These are phyloP conservation scores for Epirrita christyi DNA, from an alignment of 2,888 invertebrate genomes.

Conservation along the genomic window DNA sequence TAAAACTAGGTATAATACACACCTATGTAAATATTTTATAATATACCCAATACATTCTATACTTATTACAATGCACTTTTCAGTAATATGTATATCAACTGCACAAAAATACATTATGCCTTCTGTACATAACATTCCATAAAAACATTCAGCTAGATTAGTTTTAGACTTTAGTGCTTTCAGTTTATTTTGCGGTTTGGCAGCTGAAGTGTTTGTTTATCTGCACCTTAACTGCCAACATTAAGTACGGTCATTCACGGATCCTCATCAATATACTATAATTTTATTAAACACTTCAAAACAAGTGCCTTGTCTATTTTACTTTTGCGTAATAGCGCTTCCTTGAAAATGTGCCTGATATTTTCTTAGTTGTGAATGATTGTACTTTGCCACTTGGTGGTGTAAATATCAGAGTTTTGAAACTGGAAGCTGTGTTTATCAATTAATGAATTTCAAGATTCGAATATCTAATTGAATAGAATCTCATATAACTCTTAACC, in stretches of 20 bases:
- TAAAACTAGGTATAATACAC: background rate
- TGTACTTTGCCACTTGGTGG: slow-evolving; percentile 43
- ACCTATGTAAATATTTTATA: background rate
- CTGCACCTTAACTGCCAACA: slow-evolving; percentile 25
- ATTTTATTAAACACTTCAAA: slow-evolving; percentile 5
- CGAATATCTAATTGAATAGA: slow-evolving; percentile 4
- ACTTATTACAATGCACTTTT: background rate
- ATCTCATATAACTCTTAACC: slow-evolving; percentile 4
- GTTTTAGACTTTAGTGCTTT: slow-evolving; percentile 19
- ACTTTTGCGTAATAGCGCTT: background rate
- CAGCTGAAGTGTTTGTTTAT: slow-evolving; percentile 27
- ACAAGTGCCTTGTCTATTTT: slow-evolving; percentile 12
- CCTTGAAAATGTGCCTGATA: background rate
- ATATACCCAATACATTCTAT: background rate
- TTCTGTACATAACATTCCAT: slow-evolving; percentile 12
- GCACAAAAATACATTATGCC: slow-evolving; percentile 1
- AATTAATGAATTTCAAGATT: background rate
- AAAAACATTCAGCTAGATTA: slow-evolving; percentile 9
- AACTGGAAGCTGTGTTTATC: slow-evolving; percentile 9
- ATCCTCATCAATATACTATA: too few relatives aligned
- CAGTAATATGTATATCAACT: background rate
- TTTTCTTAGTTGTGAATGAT: slow-evolving; percentile 23
- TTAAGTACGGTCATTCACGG: slow-evolving; percentile 31
- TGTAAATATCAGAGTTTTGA: slow-evolving; percentile 27
- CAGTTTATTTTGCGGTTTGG: slow-evolving; percentile 25